Evolutionary conservation across 2,888 invertebrate genomes (phyloP), one percentile per base, ranked within the genome.

Genomic region (Acrobasis suavella): DNA sequence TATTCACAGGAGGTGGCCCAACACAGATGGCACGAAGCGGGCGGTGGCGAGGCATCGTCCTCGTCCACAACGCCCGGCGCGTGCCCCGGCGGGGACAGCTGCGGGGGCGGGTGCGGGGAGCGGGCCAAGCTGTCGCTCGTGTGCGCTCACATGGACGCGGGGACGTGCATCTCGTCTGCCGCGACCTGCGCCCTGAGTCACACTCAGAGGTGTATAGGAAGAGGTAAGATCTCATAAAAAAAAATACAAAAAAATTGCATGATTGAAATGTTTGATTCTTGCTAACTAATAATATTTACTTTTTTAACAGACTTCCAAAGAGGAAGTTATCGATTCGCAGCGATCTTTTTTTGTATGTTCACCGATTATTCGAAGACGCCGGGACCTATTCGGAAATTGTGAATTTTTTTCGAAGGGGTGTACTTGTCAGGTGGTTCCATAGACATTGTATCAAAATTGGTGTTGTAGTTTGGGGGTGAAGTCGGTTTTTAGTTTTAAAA

Each of bases 141-240:
- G 70, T 78, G 84, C 74, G 82, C 90, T 60, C 89, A 91, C 80
- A 88, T 91, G 87, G 90, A 91, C 83, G 85, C 85, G 59, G 93
- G 92, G 69, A 80, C 84, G 64, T 89, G 93, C 63, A 77, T 88
- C 9, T n/a, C 83, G 1, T 70, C 77, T 14, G 81, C 71, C 10
- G 77, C 81, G 66, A 91, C 92, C 0, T 93, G 92, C 67, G 92
- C 92, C 58, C 81, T 92, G 42, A 89, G 89, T 2, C 89, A 91
- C 73, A 72, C 86, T 22, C 89, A 89, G 16, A 75, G 92, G 16
- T 93, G 92, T 65, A 88, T 93, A 15, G 93, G 92, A 8, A 74
- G 91, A 78, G 93, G 93, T 92, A 14, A 65, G 69, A 46, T 3
- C 12, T 46, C 5, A 14, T 46, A 2, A 2, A 14, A 1, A 2